Conservation (phyloP, 2,113 vertebrate species). For the Lathamus discolor region DNA sequence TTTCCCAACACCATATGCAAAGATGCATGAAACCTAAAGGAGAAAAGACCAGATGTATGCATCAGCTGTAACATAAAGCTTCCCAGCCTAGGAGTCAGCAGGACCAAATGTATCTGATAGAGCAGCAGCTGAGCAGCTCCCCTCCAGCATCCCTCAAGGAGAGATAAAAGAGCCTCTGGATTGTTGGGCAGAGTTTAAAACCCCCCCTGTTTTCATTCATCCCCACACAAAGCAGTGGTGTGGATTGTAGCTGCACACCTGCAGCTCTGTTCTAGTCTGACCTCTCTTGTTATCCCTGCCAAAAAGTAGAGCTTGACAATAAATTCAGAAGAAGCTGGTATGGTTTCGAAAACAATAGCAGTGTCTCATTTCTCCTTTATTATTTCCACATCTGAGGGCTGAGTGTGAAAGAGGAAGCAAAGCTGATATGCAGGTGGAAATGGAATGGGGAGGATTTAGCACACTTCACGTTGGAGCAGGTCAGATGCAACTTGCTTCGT, state of each 20-base stretch:
- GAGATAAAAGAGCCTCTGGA: slow-evolving; percentile 23
- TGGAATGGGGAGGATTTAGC: background rate
- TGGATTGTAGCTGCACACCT: slow-evolving; percentile 30
- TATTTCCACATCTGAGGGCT: slow-evolving; percentile 23
- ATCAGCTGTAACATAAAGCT: slow-evolving; percentile 7
- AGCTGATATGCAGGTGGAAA: background rate
- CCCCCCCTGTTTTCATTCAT: background rate
- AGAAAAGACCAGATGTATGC: background rate
- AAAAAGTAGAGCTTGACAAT: slow-evolving; percentile 44
- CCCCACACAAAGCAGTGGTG: background rate
- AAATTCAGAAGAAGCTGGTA: slow-evolving; percentile 9
- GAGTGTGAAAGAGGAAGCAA: background rate
- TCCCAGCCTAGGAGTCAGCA: background rate
- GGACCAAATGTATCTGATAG: background rate
- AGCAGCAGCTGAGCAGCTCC: background rate
- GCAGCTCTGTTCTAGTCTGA: slow-evolving; percentile 27
- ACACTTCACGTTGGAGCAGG: background rate
- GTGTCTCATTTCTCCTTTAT: slow-evolving; percentile 24
- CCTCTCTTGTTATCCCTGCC: slow-evolving; percentile 44
- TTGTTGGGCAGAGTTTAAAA: background rate
- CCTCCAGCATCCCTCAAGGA: background rate
- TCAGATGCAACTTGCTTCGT: background rate
- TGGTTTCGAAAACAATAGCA: slow-evolving; percentile 10
- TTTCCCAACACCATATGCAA: slow-evolving; percentile 26
- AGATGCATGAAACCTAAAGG: background rate